A percentile compares a stretch with the other conserved stretches of the same genome.
Conservation (phyloP, 2,888 invertebrate species). For the Neelides folsomi region DNA sequence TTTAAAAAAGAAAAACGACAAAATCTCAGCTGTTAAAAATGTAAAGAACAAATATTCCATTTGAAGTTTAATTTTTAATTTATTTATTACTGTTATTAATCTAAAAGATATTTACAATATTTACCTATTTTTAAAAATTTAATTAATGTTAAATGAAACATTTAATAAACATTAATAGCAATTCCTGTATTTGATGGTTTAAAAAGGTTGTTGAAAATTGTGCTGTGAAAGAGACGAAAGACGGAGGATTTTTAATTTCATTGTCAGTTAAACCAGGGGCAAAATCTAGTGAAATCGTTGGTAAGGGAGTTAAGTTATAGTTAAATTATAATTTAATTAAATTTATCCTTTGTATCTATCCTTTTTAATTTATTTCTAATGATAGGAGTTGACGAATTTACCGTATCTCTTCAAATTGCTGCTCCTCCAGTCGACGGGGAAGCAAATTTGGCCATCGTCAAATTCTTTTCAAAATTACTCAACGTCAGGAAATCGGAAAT, state of each 20-base stretch:
- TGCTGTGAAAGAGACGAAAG: conserved; percentile 39
- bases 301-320: conserved; percentile 34
- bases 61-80: no score
- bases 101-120: no score
- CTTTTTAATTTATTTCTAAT: background rate
- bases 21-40: no score
- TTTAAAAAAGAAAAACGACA: no score
- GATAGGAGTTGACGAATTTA: background rate
- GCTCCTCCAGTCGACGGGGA: conserved; percentile 71
- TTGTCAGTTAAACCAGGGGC: conserved; percentile 63
- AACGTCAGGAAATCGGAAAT: conserved; percentile 57
- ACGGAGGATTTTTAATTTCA: conserved; percentile 49
- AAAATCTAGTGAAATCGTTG: conserved; percentile 54
- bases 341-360: background rate
- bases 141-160: no score
- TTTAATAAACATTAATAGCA: no score
- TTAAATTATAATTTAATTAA: background rate
- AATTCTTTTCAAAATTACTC: conserved; percentile 55
- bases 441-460: conserved; percentile 61
- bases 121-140: no score
- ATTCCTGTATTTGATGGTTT: no score
- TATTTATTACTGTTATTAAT: no score
- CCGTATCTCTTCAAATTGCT: conserved; percentile 59
- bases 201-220: no score
- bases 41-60: no score